Conservation (phyloP, 2,797 vertebrate species). For the Sebastes dallii region DNA sequence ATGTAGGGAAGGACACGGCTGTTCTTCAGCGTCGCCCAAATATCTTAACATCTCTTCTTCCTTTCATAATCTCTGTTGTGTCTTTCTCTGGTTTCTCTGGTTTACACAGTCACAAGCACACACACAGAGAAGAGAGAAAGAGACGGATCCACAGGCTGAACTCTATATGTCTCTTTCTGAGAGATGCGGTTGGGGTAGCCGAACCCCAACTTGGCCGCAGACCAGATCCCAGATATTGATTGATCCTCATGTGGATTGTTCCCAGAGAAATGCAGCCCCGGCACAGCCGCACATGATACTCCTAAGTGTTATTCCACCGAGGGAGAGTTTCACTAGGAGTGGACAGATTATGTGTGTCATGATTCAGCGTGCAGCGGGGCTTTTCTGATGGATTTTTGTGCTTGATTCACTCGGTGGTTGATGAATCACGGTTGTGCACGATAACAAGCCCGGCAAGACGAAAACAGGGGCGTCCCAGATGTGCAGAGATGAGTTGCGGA, state of each 20-base stretch:
- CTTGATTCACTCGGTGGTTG: not conserved
- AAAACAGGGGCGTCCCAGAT: not conserved
- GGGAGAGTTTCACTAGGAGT: not conserved
- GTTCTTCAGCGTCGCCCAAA: not conserved
- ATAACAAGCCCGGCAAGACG: not conserved
- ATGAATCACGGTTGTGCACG: slow-evolving; percentile 26
- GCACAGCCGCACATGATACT: not conserved
- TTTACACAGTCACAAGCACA: not conserved
- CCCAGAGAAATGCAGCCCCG: slow-evolving; percentile 4
- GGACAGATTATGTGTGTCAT: not conserved
- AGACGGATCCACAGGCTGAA: not conserved
- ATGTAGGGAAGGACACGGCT: not conserved
- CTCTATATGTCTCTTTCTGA: slow-evolving; percentile 14
- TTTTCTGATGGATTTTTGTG: slow-evolving; percentile 7
- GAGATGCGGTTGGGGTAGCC: not conserved
- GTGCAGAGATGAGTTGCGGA: not conserved
- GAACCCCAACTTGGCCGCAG: slow-evolving; percentile 32
- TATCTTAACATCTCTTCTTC: not conserved
- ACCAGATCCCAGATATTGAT: slow-evolving; percentile 47
- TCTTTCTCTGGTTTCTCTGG: slow-evolving; percentile 1
- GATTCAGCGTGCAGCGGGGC: slow-evolving; percentile 12
- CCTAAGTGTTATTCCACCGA: not conserved
- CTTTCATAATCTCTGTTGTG: slow-evolving; percentile 5
- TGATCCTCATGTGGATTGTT: slow-evolving; percentile 17
- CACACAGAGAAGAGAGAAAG: not conserved